phyloP scores from a whole-genome alignment of 92 coral and sea anemone genomes.

The Micromussa lordhowensis region DNA sequence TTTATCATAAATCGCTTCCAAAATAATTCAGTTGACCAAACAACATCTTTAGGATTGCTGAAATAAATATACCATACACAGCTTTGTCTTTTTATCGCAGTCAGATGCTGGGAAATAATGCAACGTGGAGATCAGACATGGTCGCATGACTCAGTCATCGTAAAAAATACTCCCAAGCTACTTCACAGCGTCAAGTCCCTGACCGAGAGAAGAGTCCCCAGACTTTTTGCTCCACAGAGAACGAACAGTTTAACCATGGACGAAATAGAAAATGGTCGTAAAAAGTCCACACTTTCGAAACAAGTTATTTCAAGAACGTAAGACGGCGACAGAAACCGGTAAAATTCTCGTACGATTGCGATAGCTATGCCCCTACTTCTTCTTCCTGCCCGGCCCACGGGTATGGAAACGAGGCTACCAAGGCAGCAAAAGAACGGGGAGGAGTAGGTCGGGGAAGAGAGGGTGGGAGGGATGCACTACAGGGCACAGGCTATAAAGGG shows the following conservation, averaged over 20 bases:
- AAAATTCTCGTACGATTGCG: neutral
- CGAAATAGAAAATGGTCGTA: neutral
- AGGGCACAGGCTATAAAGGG: no score
- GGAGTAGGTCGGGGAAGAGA: neutral
- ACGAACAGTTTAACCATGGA: neutral
- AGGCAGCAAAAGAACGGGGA: neutral
- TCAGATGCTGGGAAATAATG: slow-evolving; percentile 1
- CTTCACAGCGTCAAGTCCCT: neutral
- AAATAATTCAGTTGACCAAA: neutral
- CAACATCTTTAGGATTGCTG: neutral
- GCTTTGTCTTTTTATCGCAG: neutral
- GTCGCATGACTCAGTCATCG: neutral
- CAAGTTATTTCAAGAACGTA: neutral
- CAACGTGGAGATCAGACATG: slow-evolving; percentile 1
- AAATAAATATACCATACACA: neutral
- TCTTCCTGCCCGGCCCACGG: slow-evolving; percentile 39
- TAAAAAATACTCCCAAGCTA: slow-evolving; percentile 9
- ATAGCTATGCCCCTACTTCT: slow-evolving; percentile 12
- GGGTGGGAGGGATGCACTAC: neutral
- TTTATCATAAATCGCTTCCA: slow-evolving; percentile 21
- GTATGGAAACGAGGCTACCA: slow-evolving; percentile 20
- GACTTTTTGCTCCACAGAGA: neutral
- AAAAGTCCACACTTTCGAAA: neutral
- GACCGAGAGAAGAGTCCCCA: neutral
- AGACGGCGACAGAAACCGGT: slow-evolving; percentile 3